These are phyloP conservation scores for Metallyticus violacea DNA, from an alignment of 2,888 invertebrate species.

Conservation along the genomic window DNA sequence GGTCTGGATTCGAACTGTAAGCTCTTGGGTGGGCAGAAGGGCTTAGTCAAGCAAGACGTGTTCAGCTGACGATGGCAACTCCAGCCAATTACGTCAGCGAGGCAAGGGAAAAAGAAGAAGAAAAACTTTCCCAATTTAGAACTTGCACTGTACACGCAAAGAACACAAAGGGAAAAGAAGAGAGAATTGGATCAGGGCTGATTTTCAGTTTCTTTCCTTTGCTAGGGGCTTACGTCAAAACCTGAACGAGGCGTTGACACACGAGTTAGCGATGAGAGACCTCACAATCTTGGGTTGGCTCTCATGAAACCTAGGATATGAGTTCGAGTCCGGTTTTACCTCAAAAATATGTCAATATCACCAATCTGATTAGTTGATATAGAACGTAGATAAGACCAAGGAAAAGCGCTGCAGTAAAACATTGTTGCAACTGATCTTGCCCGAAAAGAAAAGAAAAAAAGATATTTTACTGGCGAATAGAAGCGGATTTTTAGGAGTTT, in stretches of 20 bases:
- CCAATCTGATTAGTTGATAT: too few relatives aligned
- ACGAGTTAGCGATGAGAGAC: not conserved
- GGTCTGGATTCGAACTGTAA: not conserved
- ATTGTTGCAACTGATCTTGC: too few relatives aligned
- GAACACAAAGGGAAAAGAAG: slow-evolving; percentile 18
- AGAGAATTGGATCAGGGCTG: slow-evolving; percentile 17
- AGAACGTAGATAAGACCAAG: too few relatives aligned
- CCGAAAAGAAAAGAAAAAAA: too few relatives aligned
- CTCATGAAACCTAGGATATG: too few relatives aligned
- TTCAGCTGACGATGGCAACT: not conserved
- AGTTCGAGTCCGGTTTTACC: too few relatives aligned
- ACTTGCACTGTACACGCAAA: slow-evolving; percentile 19
- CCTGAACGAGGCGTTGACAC: not conserved
- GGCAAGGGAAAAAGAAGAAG: slow-evolving; percentile 11
- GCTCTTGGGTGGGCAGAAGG: not conserved
- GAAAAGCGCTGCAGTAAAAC: too few relatives aligned
- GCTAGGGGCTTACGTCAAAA: slow-evolving; percentile 12
- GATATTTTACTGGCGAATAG: too few relatives aligned
- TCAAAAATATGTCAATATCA: too few relatives aligned
- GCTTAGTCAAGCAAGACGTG: not conserved
- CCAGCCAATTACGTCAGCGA: slow-evolving; percentile 14
- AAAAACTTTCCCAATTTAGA: slow-evolving; percentile 26
- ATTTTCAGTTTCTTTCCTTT: slow-evolving; percentile 2
- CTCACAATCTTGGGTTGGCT: too few relatives aligned
- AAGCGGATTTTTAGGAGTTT: too few relatives aligned